Percentiles rank a stretch among this genome's conserved stretches.
Evolutionary conservation across 1,140 invertebrate genomes (phyloP).

Genomic region (Apolygus lucorum): DNA sequence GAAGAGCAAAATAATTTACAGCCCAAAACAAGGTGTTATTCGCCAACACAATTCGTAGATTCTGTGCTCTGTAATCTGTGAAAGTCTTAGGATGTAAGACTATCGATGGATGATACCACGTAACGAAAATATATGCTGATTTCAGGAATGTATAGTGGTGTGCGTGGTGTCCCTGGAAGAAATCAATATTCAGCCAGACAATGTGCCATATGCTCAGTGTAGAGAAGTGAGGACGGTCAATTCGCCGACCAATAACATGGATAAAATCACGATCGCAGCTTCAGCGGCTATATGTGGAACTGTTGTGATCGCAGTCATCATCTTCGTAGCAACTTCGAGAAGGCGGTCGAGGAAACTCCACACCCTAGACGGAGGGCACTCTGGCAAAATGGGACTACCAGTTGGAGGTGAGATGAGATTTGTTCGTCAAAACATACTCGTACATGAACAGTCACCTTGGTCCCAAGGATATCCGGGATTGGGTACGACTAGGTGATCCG

Average conservation of each 20-base stretch:
- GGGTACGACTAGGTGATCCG: too few species aligned
- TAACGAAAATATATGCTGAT: too few species aligned
- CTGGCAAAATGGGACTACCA: constrained; percentile 51
- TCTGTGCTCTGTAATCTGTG: too few species aligned
- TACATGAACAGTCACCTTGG: too few species aligned
- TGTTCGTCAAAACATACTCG: too few species aligned
- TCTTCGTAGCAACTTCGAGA: constrained; percentile 76
- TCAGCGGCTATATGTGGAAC: constrained; percentile 89
- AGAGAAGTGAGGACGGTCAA: constrained; percentile 73
- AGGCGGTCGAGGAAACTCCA: constrained; percentile 55
- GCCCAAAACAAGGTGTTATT: too few species aligned
- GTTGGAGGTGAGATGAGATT: constrained; percentile 45
- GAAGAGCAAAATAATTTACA: too few species aligned
- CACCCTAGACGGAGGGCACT: constrained; percentile 53
- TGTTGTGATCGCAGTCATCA: constrained; percentile 75
- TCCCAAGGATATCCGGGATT: too few species aligned
- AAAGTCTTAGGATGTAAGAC: too few species aligned
- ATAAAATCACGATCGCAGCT: constrained; percentile 87
- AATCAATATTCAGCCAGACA: constrained; percentile 70
- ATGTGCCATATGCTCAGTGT: constrained; percentile 77
- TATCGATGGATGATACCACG: too few species aligned
- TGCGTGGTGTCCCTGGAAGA: constrained; percentile 85
- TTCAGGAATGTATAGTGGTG: constrained; percentile 81
- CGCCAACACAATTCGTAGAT: too few species aligned
- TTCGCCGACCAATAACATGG: constrained; percentile 75